A percentile compares a stretch with the other conserved stretches of the same genome.
Evolutionary conservation across 1,140 invertebrate species (phyloP).

Genomic region (Aphidius ervi): DNA sequence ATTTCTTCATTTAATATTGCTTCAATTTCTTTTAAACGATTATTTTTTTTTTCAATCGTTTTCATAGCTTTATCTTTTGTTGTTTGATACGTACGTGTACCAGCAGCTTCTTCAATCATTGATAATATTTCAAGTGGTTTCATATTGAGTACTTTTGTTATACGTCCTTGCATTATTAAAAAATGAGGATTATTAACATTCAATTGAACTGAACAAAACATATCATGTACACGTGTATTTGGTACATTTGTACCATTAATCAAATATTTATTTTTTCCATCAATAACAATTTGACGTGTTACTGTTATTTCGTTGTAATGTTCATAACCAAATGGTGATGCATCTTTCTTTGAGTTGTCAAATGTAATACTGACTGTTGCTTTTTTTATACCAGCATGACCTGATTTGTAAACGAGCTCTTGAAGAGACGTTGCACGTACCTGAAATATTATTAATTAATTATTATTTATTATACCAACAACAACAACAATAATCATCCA

Average conservation of each 20-base stretch:
- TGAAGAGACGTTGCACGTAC: slow-evolving; percentile 85
- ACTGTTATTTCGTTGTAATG: slow-evolving; percentile 89
- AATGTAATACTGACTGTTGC: slow-evolving; percentile 95
- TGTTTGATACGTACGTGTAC: slow-evolving; percentile 94
- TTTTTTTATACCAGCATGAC: slow-evolving; percentile 93
- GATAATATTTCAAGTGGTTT: slow-evolving; percentile 96
- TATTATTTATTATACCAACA: neutral
- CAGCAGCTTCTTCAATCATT: slow-evolving; percentile 99
- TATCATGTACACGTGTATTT: slow-evolving; percentile 86
- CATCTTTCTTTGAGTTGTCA: slow-evolving; percentile 81
- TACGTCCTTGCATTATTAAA: slow-evolving; percentile 99
- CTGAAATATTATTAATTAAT: slow-evolving; percentile 50
- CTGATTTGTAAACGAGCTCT: slow-evolving; percentile 96
- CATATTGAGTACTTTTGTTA: slow-evolving; percentile 99
- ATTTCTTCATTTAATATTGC: slow-evolving; percentile 85
- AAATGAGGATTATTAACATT: slow-evolving; percentile 99
- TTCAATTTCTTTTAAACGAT: slow-evolving; percentile 83
- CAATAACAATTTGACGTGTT: slow-evolving; percentile 79
- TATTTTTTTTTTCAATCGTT: slow-evolving; percentile 92
- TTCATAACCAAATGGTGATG: slow-evolving; percentile 91
- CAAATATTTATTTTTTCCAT: slow-evolving; percentile 88
- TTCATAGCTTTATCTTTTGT: slow-evolving; percentile 87
- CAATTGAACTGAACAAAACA: slow-evolving; percentile 94
- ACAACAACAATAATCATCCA: neutral
- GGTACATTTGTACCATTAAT: slow-evolving; percentile 91